Percentiles rank a stretch among this genome's conserved stretches.
Conservation (phyloP, 2,113 vertebrate genomes). For the Microtus ochrogaster region DNA sequence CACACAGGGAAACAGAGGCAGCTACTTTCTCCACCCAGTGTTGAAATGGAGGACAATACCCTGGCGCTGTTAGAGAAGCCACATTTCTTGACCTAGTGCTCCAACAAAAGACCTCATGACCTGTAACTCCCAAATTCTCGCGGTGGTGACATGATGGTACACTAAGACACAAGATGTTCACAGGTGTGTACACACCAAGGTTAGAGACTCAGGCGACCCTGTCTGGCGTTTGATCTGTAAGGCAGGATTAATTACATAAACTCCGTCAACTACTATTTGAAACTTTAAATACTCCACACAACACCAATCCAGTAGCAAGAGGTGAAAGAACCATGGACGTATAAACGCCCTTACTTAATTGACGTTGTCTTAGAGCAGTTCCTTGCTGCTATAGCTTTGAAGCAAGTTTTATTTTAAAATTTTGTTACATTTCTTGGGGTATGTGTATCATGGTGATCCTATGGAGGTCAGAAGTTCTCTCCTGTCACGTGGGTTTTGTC, state of each 20-base stretch:
- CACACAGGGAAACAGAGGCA: background rate
- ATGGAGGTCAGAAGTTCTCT: background rate
- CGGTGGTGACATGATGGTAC: accelerated
- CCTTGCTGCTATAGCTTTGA: constrained; percentile 3
- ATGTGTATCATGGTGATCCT: background rate
- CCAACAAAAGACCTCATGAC: background rate
- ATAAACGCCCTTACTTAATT: background rate
- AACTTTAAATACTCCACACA: background rate
- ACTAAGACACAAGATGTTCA: background rate
- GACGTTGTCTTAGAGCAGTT: background rate
- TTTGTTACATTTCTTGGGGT: background rate
- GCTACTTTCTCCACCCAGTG: background rate
- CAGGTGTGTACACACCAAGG: background rate
- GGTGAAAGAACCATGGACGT: background rate
- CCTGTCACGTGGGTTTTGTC: background rate
- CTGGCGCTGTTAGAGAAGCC: background rate
- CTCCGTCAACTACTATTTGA: background rate
- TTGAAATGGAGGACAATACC: background rate
- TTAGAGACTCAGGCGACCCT: background rate
- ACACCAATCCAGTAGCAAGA: background rate
- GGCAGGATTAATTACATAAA: constrained; percentile 7
- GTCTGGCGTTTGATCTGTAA: background rate
- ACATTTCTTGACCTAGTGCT: background rate
- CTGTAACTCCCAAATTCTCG: no score
- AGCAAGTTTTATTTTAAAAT: background rate